A percentile compares a stretch with the other conserved stretches of the same genome.
phyloP scores from a whole-genome alignment of 1,140 invertebrate genomes.

The Macrobrachium rosenbergii region DNA sequence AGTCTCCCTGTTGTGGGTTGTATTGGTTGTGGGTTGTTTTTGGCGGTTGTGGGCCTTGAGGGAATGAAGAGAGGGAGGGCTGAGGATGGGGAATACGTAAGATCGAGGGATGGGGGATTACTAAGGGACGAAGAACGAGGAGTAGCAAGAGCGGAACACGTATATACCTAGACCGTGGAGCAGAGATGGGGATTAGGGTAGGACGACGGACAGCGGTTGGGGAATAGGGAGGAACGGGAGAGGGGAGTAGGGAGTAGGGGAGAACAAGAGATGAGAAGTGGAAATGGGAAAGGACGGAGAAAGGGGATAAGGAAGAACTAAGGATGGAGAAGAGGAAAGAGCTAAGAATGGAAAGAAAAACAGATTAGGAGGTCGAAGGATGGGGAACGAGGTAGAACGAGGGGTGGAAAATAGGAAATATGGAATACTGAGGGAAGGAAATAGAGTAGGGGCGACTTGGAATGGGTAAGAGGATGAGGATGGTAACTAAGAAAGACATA shows the following conservation, averaged over 20 bases:
- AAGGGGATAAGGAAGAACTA: not conserved
- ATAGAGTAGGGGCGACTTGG: not conserved
- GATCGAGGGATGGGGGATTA: not conserved
- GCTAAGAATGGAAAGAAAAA: too few relatives aligned
- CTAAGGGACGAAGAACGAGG: not conserved
- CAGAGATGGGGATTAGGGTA: not conserved
- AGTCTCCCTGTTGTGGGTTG: too few relatives aligned
- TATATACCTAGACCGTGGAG: too few relatives aligned
- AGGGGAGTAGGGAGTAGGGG: not conserved
- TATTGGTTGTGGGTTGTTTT: too few relatives aligned
- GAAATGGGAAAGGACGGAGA: not conserved
- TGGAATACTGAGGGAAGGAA: not conserved
- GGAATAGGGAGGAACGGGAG: not conserved
- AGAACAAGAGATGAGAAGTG: not conserved
- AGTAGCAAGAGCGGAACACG: not conserved
- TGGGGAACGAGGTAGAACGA: not conserved
- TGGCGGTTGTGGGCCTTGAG: too few relatives aligned
- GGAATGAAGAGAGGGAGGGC: not conserved
- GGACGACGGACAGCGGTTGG: not conserved
- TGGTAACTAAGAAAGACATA: not conserved
- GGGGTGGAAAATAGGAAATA: not conserved
- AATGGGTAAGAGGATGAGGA: not conserved
- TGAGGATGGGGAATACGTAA: not conserved
- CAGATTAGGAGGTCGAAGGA: not conserved
- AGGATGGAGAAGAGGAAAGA: not conserved